phyloP scores from a whole-genome alignment of 1,140 invertebrate species.

The Drosophila melanica region DNA sequence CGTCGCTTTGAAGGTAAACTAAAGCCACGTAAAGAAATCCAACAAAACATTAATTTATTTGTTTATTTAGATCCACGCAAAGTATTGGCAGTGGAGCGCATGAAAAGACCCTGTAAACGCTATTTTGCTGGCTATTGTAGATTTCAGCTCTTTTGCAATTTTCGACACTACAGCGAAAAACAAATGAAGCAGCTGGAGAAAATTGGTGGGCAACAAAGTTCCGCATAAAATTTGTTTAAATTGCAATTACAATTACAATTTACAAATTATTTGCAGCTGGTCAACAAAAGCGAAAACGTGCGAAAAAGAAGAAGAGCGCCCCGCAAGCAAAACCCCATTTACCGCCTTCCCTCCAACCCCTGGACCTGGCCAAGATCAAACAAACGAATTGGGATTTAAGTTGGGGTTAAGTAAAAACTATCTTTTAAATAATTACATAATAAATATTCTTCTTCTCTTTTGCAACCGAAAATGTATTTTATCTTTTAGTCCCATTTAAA shows the following conservation, averaged over 20 bases:
- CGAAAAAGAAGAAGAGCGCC: conserved; percentile 13
- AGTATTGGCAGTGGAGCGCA: conserved; percentile 50
- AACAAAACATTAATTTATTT: neutral
- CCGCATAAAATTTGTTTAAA: neutral
- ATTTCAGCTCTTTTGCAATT: conserved; percentile 70
- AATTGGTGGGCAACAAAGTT: conserved; percentile 40
- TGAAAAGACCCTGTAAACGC: conserved; percentile 62
- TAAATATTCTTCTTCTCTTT: conserved; percentile 13
- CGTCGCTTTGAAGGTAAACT: conserved; percentile 54
- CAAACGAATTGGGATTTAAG: conserved; percentile 27
- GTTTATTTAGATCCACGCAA: conserved; percentile 53
- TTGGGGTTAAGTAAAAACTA: conserved; percentile 46
- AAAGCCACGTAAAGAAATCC: neutral
- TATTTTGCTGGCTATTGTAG: conserved; percentile 63
- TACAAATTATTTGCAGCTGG: conserved; percentile 16
- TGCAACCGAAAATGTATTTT: conserved; percentile 16
- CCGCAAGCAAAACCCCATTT: conserved; percentile 18
- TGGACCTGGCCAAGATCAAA: conserved; percentile 36
- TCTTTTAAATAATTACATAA: neutral
- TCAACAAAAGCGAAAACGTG: conserved; percentile 19
- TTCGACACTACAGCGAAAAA: conserved; percentile 55
- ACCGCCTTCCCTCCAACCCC: conserved; percentile 57
- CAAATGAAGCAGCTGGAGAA: conserved; percentile 61
- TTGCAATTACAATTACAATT: neutral
- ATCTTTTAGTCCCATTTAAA: conserved; percentile 42